Percentiles rank a stretch among this genome's conserved stretches.
phyloP scores from a whole-genome alignment of 92 coral and sea anemone species.

The Blastomussa wellsi region DNA sequence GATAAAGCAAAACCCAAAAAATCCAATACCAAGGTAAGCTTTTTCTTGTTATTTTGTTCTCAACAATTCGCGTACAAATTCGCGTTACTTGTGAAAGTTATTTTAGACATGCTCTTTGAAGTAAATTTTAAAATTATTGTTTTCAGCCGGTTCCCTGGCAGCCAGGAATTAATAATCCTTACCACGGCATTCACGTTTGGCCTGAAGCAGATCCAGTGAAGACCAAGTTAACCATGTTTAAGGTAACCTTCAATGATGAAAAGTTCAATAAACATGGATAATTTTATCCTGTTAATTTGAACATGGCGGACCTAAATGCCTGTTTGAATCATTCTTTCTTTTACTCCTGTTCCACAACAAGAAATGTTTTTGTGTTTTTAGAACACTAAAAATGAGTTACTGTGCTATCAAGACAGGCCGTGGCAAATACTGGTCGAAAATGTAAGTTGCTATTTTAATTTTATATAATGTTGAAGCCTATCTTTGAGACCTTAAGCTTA shows the following conservation, averaged over 20 bases:
- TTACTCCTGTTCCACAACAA: background rate
- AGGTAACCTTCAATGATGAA: background rate
- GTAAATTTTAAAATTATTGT: background rate
- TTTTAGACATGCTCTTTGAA: background rate
- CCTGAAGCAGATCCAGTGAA: conserved; percentile 64
- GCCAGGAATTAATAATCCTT: conserved; percentile 47
- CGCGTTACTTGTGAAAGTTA: too few species aligned
- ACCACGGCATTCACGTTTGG: conserved; percentile 86
- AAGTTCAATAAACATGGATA: background rate
- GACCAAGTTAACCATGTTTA: background rate
- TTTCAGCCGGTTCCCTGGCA: conserved; percentile 2
- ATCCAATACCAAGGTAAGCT: background rate
- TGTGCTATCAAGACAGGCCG: background rate
- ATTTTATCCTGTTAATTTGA: background rate
- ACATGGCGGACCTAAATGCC: background rate
- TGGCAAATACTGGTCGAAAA: background rate
- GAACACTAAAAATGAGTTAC: background rate
- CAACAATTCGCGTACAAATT: background rate
- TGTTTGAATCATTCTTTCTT: background rate
- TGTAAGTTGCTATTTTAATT: background rate
- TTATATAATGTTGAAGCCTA: background rate
- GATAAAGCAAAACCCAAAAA: background rate
- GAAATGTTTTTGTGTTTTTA: background rate
- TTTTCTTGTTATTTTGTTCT: background rate
- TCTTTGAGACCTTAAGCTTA: background rate